Conservation (phyloP, 2,888 invertebrate genomes). For the Heliconius hortense region DNA sequence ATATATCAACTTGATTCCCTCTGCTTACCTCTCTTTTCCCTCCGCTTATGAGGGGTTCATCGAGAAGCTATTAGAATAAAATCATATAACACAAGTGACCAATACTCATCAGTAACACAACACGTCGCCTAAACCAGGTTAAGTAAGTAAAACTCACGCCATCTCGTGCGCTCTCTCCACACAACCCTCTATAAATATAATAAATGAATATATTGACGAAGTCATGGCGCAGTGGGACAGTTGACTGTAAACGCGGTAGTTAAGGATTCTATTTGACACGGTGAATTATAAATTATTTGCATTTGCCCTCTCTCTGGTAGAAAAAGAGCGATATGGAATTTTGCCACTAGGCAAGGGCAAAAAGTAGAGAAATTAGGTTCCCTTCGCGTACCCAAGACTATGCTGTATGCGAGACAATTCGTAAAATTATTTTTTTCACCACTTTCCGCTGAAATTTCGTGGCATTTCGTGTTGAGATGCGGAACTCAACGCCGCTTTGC, state of each 20-base stretch:
- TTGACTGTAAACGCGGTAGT: background rate
- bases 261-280: background rate
- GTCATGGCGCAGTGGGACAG: background rate
- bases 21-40: too few species aligned
- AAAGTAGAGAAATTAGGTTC: background rate
- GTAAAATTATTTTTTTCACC: background rate
- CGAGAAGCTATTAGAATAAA: background rate
- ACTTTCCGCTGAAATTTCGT: too few species aligned
- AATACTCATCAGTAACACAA: constrained; percentile 8
- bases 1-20: too few species aligned
- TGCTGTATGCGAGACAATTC: background rate
- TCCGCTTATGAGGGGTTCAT: too few species aligned
- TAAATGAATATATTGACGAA: background rate
- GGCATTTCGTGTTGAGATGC: too few species aligned
- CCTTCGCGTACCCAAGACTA: background rate
- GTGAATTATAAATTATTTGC: too few species aligned
- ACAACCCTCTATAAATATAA: constrained; percentile 10
- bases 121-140: constrained; percentile 25
- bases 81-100: constrained; percentile 1
- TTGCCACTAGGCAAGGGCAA: background rate
- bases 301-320: too few species aligned
- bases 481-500: too few species aligned
- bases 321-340: too few species aligned
- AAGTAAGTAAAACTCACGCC: constrained; percentile 29
- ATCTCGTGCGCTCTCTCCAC: constrained; percentile 21